These are phyloP conservation scores for Oreotrochilus melanogaster DNA, from an alignment of 2,113 vertebrate species.

Conservation along the genomic window DNA sequence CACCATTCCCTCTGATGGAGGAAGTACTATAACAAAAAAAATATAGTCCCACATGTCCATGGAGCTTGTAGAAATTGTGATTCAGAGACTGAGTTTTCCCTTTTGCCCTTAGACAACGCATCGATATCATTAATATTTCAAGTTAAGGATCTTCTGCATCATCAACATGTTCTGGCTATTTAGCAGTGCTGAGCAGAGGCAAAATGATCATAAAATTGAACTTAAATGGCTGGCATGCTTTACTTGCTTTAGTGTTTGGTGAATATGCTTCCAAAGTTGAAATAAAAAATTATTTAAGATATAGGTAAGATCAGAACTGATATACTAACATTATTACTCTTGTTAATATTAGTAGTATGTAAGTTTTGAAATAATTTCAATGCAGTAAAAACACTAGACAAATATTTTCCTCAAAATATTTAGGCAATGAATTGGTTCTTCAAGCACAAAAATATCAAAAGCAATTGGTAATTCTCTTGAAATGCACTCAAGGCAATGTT, in stretches of 20 bases:
- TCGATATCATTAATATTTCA: neutral
- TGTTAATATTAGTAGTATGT: neutral
- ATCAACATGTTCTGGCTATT: neutral
- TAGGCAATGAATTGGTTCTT: neutral
- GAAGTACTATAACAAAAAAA: neutral
- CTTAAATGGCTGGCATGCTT: neutral
- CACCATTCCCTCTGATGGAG: neutral
- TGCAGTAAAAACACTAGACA: neutral
- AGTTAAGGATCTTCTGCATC: neutral
- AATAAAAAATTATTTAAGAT: neutral
- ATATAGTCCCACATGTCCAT: rapidly evolving
- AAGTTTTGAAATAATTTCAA: neutral
- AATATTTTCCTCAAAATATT: neutral
- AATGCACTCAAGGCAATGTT: neutral
- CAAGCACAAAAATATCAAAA: neutral
- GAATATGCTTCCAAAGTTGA: neutral
- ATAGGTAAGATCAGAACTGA: neutral
- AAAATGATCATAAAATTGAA: neutral
- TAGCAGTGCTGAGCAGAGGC: neutral
- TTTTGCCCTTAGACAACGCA: neutral
- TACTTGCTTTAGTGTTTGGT: neutral
- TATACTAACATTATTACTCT: neutral
- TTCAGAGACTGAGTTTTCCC: neutral
- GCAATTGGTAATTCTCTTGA: neutral
- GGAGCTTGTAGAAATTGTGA: neutral